Base-by-base conservation (phyloP, 2,797 vertebrate genomes). In the Amblyopsis hoosieri region DNA sequence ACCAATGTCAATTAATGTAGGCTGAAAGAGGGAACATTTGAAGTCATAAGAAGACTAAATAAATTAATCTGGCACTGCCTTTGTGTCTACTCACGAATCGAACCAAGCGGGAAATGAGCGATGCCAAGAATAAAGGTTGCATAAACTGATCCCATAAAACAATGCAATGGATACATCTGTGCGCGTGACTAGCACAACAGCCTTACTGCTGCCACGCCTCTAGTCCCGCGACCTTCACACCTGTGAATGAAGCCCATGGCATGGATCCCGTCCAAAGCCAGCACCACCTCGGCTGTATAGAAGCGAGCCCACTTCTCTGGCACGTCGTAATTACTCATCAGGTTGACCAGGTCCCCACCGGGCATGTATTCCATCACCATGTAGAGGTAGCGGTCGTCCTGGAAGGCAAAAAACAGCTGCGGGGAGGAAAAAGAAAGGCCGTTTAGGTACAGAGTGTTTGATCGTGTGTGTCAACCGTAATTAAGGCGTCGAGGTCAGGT, bases 291-390 rank as follows among this genome's bases (percentile, higher is more conserved):
- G 48, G 97, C 97, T 13, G 97, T 98, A 81, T 99, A 99, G 92
- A 99, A 99, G 54, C 97, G 94, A 33, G 97, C 97, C 97, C 97
- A 99, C 85, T 98, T 99, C 87, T 98, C 97, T 0, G 97, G 97
- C 66, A 99, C 96, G 33, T 99, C 97, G 0, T 98, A 99, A 89
- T 99, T 99, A 83, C 97, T 99, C 97, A 99, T 99, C 86, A 99
- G 88, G 85, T 99, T 99, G 51, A 99, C 97, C 82, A 99, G 93
- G 84, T 99, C 97, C 23, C 97, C 97, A 9, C 97, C 97, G 4
- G 97, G 97, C 97, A 99, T 99, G 79, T 99, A 99, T 70, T 99
- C 97, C 97, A 99, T 99, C 84, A 99, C 97, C 97, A 99, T 99
- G 85, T 99, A 99, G 80, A 99, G 96, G 90, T 98, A 98, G 75